Conservation (phyloP, 2,113 vertebrate species). For the Nyctereutes procyonoides region DNA sequence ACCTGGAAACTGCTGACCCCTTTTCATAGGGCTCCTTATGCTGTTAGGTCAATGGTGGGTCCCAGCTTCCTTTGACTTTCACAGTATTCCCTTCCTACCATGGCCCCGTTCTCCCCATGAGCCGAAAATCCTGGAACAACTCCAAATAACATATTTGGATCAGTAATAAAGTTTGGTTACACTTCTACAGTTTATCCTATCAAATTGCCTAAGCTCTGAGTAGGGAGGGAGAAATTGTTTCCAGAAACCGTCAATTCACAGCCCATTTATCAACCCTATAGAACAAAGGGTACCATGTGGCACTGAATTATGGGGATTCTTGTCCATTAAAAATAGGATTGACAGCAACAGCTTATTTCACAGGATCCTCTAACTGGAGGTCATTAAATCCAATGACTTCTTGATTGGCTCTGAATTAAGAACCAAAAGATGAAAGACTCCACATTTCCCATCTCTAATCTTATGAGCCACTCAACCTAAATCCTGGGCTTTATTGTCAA, state of each 20-base stretch:
- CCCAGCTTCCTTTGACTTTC: neutral
- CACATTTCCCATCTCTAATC: conserved; percentile 64
- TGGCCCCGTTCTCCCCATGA: neutral
- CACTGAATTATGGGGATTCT: conserved; percentile 41
- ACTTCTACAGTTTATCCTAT: conserved; percentile 59
- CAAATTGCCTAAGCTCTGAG: conserved; percentile 50
- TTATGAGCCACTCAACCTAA: conserved; percentile 61
- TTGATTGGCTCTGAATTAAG: conserved; percentile 67
- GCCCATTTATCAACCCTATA: conserved; percentile 58
- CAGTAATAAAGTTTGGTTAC: conserved; percentile 59
- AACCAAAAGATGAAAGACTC: conserved; percentile 71
- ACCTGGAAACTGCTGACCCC: neutral
- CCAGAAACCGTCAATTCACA: conserved; percentile 70
- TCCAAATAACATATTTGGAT: conserved; percentile 24
- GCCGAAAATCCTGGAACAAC: neutral
- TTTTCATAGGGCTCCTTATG: neutral
- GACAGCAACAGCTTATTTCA: conserved; percentile 75
- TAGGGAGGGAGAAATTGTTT: conserved; percentile 51
- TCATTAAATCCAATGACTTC: conserved; percentile 64
- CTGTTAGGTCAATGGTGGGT: neutral
- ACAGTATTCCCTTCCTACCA: neutral
- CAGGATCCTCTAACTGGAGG: conserved; percentile 58
- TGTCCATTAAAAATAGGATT: conserved; percentile 70
- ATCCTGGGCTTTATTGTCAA: conserved; percentile 63
- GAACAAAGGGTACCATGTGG: conserved; percentile 58